A percentile compares a stretch with the other conserved stretches of the same genome.
Evolutionary conservation across 2,888 invertebrate genomes (phyloP).

Genomic region (Phyto melanocephala): DNA sequence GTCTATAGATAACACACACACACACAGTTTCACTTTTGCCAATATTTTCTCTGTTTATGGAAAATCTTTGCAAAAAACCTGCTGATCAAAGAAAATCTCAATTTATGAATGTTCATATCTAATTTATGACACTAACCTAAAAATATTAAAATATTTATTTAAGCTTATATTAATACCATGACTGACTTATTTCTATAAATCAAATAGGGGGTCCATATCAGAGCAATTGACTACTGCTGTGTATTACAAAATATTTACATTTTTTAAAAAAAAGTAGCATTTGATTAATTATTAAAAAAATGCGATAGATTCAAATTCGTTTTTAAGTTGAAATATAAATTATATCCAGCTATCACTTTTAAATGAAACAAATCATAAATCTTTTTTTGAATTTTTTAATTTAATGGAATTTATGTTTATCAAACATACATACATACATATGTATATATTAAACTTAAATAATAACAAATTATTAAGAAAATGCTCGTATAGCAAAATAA

Average conservation of each 20-base stretch:
- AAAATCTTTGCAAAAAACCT: no score
- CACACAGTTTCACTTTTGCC: no score
- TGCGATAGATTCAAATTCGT: neutral
- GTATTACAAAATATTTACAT: constrained; percentile 19
- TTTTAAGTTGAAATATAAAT: constrained; percentile 31
- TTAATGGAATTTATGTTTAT: neutral
- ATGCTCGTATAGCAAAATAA: neutral
- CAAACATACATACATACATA: neutral
- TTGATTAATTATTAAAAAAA: constrained; percentile 45
- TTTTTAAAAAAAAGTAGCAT: neutral
- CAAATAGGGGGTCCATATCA: constrained; percentile 4
- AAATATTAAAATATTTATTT: no score
- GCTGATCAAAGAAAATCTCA: no score
- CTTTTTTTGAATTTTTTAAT: constrained; percentile 8
- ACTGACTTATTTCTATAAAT: constrained; percentile 24
- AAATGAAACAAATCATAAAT: constrained; percentile 31
- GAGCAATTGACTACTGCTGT: constrained; percentile 1
- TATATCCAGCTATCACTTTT: neutral
- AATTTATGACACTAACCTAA: no score
- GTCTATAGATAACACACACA: no score
- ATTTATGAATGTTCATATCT: no score
- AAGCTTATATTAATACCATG: neutral
- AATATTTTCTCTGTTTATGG: no score
- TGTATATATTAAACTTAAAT: neutral
- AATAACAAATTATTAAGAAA: constrained; percentile 14